Evolutionary conservation across 2,113 vertebrate genomes (phyloP), one percentile per base, ranked within the genome.

Genomic region (Campylomormyrus tamandua): DNA sequence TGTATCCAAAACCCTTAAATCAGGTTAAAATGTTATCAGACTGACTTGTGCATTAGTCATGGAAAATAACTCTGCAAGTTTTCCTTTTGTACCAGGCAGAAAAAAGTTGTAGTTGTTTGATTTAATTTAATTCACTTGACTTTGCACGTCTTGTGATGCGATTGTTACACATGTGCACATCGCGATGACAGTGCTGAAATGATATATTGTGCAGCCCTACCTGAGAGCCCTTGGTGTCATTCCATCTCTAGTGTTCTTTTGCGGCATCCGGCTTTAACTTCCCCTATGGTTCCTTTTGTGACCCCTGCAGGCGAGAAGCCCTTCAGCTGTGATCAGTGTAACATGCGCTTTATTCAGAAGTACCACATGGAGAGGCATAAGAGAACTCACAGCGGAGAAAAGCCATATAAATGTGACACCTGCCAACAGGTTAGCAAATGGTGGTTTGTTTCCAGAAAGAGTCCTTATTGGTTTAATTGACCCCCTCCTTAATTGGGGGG

Each of bases 311-410:
- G 98, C 91, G 98, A 99, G 95, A 99, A 99, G 94, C 98, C 98
- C 83, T 99, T 99, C 89, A 97, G 98, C 83, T 99, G 98, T 83
- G 98, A 99, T 94, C 98, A 99, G 95, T 99, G 98, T 92, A 99
- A 98, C 91, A 99, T 99, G 98, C 98, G 99, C 91, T 99, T 99
- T 94, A 99, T 99, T 94, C 98, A 99, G 96, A 99, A 99, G 96
- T 99, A 99, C 95, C 98, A 99, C 90, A 99, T 99, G 98, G 98
- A 99, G 93, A 95, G 98, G 93, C 98, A 99, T 96, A 99, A 99
- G 96, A 97, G 98, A 94, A 99, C 98, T 13, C 98, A 99, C 94
- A 99, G 98, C 35, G 98, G 98, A 96, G 98, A 99, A 96, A 99
- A 99, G 97, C 98, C 98, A 96, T 99, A 99, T 94, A 97, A 98